A percentile compares a stretch with the other conserved stretches of the same genome.
These are phyloP conservation scores for Andrena haemorrhoa DNA, from an alignment of 2,888 invertebrate species.

Conservation along the genomic window DNA sequence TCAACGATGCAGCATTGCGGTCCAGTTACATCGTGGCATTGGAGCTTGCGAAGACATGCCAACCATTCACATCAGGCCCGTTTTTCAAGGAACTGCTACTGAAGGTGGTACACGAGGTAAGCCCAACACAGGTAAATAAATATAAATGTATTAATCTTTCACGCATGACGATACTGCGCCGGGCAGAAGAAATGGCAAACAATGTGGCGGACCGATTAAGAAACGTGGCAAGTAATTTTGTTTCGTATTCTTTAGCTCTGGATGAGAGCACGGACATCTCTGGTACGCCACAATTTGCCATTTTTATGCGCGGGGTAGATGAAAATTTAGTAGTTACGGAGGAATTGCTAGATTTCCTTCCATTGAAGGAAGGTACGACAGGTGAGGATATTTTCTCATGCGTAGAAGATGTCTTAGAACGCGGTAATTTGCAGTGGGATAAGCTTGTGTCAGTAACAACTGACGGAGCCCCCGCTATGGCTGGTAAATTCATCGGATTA, in stretches of 20 bases:
- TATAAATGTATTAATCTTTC: too few relatives aligned
- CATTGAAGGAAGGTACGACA: slow-evolving; percentile 7
- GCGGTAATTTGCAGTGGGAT: not conserved
- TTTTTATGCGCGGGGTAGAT: slow-evolving; percentile 31
- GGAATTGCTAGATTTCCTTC: slow-evolving; percentile 20
- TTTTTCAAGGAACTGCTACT: too few relatives aligned
- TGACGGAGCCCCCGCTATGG: slow-evolving; percentile 37
- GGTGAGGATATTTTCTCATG: slow-evolving; percentile 15
- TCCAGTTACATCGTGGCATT: too few relatives aligned
- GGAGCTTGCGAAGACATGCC: too few relatives aligned
- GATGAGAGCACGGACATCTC: slow-evolving; percentile 33
- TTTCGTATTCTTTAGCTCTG: slow-evolving; percentile 22
- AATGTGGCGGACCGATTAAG: slow-evolving; percentile 6
- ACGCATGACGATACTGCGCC: too few relatives aligned
- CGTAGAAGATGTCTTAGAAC: not conserved
- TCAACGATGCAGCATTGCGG: too few relatives aligned
- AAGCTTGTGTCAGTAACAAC: slow-evolving; percentile 17
- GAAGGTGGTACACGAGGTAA: too few relatives aligned
- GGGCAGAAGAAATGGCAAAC: not conserved
- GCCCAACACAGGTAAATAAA: too few relatives aligned
- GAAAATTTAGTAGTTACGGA: slow-evolving; percentile 22
- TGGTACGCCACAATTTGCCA: slow-evolving; percentile 21
- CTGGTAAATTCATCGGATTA: not conserved
- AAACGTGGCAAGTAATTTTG: not conserved
- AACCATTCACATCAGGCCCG: too few relatives aligned